Base-by-base conservation (phyloP, 2,888 invertebrate genomes). In the Euzetes globulus region DNA sequence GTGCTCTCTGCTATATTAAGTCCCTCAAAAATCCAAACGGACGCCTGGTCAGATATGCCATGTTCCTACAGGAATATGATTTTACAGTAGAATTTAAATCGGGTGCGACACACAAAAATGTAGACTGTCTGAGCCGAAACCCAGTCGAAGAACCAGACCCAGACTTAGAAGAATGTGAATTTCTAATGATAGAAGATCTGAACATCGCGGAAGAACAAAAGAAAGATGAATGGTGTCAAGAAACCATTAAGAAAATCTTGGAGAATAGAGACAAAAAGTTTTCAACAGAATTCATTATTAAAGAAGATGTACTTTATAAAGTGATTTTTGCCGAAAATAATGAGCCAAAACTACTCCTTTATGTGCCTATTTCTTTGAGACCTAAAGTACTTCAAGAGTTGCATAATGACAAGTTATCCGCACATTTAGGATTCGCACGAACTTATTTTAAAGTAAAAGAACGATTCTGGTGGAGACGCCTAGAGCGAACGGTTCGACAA, bases 391-490 rank as follows among this genome's bases (percentile, higher is more conserved):
- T 71, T 17, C 4, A 22, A 4, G 50, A n/a, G 5, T 9, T 45
- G 5, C 79, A 79, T 73, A 74, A 74, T 25, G 19, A 41, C 33
- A 19, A 73, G 27, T 41, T 50, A 15, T 75, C 70, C 19, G 75
- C 77, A 19, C 79, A 79, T 72, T 58, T 76, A 17, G 78, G 79
- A 15, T 25, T 77, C 17, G 17, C 17, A 3, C 77, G 76, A 68
- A 79, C 78, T 0, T 75, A 74, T 19, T 29, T 37, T 1, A 50
- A 72, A 45, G 41, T 78, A 0, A 75, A 25, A 72, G 11, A 45
- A 19, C 63, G 77, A 33, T 79, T 73, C 55, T 79, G 71, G 41
- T 79, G 78, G 77, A 76, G 75, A 15, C 63, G 65, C 15, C 75
- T 78, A 74, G 58, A 72, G 11, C 52, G 41, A 13, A 19, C 77